Conservation (phyloP, 2,888 invertebrate species). For the Ochropleura plecta region DNA sequence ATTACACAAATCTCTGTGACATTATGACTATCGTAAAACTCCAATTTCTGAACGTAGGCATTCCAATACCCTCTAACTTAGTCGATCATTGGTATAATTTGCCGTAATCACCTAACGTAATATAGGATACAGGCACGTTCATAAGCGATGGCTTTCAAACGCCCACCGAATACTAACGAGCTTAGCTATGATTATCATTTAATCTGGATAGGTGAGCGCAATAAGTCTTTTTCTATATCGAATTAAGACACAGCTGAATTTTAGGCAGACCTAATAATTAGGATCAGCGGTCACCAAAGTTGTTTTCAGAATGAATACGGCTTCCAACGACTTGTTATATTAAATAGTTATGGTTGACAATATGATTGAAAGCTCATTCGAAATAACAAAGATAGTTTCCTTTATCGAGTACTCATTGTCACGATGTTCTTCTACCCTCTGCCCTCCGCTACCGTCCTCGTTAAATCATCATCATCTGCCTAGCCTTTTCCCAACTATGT, state of each 20-base stretch:
- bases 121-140: not conserved
- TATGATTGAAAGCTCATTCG: slow-evolving; percentile 22
- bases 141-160: slow-evolving; percentile 12
- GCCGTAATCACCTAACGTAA: slow-evolving; percentile 27
- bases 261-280: not conserved
- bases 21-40: slow-evolving; percentile 8
- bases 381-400: slow-evolving; percentile 27
- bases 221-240: not conserved
- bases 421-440: not conserved
- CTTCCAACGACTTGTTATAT: not conserved
- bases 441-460: not conserved
- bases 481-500: no score
- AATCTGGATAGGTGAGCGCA: slow-evolving; percentile 14
- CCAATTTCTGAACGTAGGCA: not conserved
- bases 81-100: slow-evolving; percentile 29
- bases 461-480: no score
- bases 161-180: slow-evolving; percentile 36
- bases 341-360: not conserved
- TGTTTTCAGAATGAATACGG: slow-evolving; percentile 19
- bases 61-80: not conserved
- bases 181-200: slow-evolving; percentile 26
- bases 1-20: not conserved
- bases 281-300: not conserved
- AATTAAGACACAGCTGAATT: not conserved
- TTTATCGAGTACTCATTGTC: slow-evolving; percentile 9